Conservation (phyloP, 2,113 vertebrate species). For the Ivindomyrus marchei region DNA sequence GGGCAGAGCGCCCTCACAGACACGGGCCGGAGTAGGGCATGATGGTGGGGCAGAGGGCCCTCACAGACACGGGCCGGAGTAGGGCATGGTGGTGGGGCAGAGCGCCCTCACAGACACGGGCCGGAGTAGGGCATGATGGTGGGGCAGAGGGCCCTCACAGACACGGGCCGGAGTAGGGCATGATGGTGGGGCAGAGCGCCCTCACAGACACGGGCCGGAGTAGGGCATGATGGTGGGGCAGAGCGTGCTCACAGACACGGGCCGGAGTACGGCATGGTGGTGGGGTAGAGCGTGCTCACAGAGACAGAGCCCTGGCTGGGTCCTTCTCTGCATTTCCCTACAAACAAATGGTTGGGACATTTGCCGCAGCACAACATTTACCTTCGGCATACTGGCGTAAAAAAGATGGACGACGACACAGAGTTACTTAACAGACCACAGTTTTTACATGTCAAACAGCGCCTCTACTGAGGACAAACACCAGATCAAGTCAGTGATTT, state of each 20-base stretch:
- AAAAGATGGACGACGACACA: background rate
- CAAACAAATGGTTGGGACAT: constrained; percentile 11
- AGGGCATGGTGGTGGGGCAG: background rate
- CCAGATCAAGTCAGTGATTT: background rate
- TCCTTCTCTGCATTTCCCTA: constrained; percentile 4
- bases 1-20: background rate
- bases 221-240: background rate
- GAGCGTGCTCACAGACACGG: no score
- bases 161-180: background rate
- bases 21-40: rapidly evolving
- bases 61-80: background rate
- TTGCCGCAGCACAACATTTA: background rate
- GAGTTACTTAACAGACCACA: background rate
- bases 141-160: background rate
- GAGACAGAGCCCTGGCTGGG: background rate
- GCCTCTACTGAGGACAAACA: background rate
- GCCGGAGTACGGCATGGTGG: background rate
- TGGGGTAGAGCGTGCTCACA: background rate
- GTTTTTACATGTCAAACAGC: constrained; percentile 1
- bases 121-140: no score
- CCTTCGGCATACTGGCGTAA: background rate
- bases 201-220: no score
- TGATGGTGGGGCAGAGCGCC: background rate
- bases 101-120: no score
- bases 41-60: background rate